A percentile compares a stretch with the other conserved stretches of the same genome.
Evolutionary conservation across 2,888 invertebrate species (phyloP).

Genomic region (Acrobasis consociella): DNA sequence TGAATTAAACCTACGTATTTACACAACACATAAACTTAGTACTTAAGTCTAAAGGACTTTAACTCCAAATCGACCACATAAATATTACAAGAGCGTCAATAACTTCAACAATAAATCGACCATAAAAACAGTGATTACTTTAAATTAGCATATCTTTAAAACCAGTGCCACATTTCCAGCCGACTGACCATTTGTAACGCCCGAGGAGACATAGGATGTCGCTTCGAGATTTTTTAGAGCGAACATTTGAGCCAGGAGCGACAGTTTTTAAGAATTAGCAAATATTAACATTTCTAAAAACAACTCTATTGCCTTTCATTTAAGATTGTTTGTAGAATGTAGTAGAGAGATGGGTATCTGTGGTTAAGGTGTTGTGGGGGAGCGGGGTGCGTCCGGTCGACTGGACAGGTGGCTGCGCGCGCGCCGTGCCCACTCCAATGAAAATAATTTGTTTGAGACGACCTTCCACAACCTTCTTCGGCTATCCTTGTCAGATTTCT

Average conservation of each 20-base stretch:
- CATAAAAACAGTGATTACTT: slow-evolving; percentile 35
- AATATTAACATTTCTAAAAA: slow-evolving; percentile 2
- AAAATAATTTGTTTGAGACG: slow-evolving; percentile 70
- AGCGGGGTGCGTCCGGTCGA: slow-evolving; percentile 70
- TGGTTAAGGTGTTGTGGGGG: slow-evolving; percentile 33
- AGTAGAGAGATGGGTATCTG: slow-evolving; percentile 14
- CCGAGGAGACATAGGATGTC: slow-evolving; percentile 48
- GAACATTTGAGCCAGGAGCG: slow-evolving; percentile 51
- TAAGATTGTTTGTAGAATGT: slow-evolving; percentile 7
- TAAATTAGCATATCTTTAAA: slow-evolving; percentile 50
- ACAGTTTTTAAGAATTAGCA: slow-evolving; percentile 39
- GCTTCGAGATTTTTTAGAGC: slow-evolving; percentile 49
- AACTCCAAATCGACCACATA: not conserved
- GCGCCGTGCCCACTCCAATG: slow-evolving; percentile 72
- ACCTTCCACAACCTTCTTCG: slow-evolving; percentile 74
- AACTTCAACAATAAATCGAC: slow-evolving; percentile 32
- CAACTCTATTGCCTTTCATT: not conserved
- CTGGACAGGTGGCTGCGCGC: slow-evolving; percentile 71
- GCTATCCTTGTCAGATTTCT: slow-evolving; percentile 43
- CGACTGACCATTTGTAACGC: slow-evolving; percentile 46
- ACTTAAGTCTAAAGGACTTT: not conserved
- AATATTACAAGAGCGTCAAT: not conserved
- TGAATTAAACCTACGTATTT: not conserved
- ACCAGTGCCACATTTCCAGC: slow-evolving; percentile 42
- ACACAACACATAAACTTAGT: not conserved